Base-by-base conservation (phyloP, 2,113 vertebrate species). In the Megalops atlanticus region DNA sequence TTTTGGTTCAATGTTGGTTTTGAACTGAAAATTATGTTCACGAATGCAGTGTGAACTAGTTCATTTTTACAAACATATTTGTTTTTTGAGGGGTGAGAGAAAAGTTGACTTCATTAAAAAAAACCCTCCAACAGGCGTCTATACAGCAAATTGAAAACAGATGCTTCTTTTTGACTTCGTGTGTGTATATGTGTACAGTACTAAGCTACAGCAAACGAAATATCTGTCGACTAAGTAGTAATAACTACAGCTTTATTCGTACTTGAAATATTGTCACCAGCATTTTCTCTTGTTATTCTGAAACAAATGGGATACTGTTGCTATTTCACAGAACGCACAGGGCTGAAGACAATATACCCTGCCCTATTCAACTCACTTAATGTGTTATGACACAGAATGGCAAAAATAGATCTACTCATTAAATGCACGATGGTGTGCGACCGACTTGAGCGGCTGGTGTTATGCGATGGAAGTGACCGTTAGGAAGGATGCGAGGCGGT, bases 21-120 rank as follows among this genome's bases (percentile, higher is more conserved):
- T 58, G n/a, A 58, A n/a, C 27, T 11, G 58, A 64, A 27, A 64
- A 18, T 38, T 16, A 36, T 36, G 14, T 27, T 36, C 31, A 33
- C 64, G 27, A 33, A 27, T 24, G 2, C 31, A 1, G 31, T 69
- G 27, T 43, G 8, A 77, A 14, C 14, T 64, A 21, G n/a, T 80
- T 45, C 1, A 11, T 73, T 73, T 52, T 72, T 33, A 45, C 10
- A 80, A 72, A 33, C n/a, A n/a, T 38, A 73, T 80, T 52, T 7
- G 49, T 36, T 35, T 31, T 40, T 24, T 72, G 47, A 74, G 72
- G 16, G 18, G 40, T 38, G 35, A 71, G 70, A 87, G 79, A 87
- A 91, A 91, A 90, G 89, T 92, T 89, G 77, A 87, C 78, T 78
- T 80, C 83, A 91, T 83, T 81, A 74, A 68, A 79, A 43, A 64